Percentiles rank a stretch among this genome's conserved stretches.
Evolutionary conservation across 2,888 invertebrate species (phyloP).

Genomic region (Aphodius sticticus): DNA sequence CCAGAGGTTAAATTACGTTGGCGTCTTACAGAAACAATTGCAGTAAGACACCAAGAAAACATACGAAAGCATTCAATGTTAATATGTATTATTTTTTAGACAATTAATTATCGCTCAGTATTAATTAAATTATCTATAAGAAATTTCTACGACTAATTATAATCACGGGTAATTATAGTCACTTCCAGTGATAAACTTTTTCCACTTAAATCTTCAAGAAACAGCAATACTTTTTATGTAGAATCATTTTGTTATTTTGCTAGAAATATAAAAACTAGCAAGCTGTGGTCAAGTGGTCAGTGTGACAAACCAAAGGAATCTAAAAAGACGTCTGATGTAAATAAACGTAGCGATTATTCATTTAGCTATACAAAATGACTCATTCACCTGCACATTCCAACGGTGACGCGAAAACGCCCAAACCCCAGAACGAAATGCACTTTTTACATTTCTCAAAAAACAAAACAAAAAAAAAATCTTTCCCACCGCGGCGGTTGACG

Average conservation of each 20-base stretch:
- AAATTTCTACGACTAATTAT: too few species aligned
- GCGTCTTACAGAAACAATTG: neutral
- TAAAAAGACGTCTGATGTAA: constrained; percentile 26
- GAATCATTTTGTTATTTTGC: neutral
- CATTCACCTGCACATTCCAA: constrained; percentile 31
- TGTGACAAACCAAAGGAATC: neutral
- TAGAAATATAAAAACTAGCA: neutral
- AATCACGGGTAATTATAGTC: too few species aligned
- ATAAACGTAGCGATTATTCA: constrained; percentile 19
- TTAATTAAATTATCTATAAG: neutral
- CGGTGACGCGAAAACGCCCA: constrained; percentile 21
- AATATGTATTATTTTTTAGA: neutral
- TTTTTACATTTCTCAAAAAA: neutral
- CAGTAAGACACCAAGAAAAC: neutral
- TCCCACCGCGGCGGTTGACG: constrained; percentile 24
- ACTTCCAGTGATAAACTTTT: too few species aligned
- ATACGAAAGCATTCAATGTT: neutral
- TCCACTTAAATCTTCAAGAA: neutral
- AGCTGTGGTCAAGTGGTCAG: neutral
- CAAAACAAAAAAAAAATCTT: neutral
- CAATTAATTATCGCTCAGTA: neutral
- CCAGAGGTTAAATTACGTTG: constrained; percentile 18
- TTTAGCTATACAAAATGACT: constrained; percentile 27
- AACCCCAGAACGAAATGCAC: neutral
- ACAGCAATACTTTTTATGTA: neutral